Base-by-base conservation (phyloP, 1,140 invertebrate genomes). In the Anastrepha obliqua region DNA sequence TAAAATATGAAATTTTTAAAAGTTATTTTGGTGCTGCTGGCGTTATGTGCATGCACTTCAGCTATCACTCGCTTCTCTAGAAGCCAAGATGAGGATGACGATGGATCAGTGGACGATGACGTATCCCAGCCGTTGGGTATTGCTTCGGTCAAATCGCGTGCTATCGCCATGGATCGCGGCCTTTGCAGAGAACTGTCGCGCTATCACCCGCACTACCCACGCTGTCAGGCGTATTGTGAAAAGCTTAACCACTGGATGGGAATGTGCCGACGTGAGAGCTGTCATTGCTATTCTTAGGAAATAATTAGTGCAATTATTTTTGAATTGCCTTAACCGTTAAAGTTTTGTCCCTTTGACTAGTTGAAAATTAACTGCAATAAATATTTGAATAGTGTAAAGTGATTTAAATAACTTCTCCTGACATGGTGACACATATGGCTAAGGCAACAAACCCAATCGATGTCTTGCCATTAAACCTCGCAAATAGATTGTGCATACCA, bases 221-320 rank as follows among this genome's bases (percentile, higher is more conserved):
- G 89, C 60, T 93, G 92, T 65, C 89, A 92, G 59, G 85, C 88
- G n/a, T 93, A 92, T 88, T 93, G 92, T 89, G 90, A 90, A 85
- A 87, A 89, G 1, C 89, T 92, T 58, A 90, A 91, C 17, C 92
- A 93, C 59, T 93, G 92, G 92, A 90, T 92, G 64, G 92, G 92
- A 2, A 91, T 92, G 88, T 93, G 92, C 86, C 90, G 91, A 85
- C 88, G 88, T 78, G 89, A 91, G 8, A 90, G 88, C 47, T 93
- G 92, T 62, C 92, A 92, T 74, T 93, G 92, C 70, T 89, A 88
- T 87, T 88, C 85, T 29, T 89, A 89, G 60, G 65, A 58, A 81
- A 29, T 15, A 17, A 62, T n/a, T 62, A 62, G n/a, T 17, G 13
- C 15, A 85, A 85, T 55, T 55, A 51, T 58, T 85, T 85, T 70